These are phyloP conservation scores for Megalurothrips usitatus DNA, from an alignment of 2,888 invertebrate genomes.

Conservation along the genomic window DNA sequence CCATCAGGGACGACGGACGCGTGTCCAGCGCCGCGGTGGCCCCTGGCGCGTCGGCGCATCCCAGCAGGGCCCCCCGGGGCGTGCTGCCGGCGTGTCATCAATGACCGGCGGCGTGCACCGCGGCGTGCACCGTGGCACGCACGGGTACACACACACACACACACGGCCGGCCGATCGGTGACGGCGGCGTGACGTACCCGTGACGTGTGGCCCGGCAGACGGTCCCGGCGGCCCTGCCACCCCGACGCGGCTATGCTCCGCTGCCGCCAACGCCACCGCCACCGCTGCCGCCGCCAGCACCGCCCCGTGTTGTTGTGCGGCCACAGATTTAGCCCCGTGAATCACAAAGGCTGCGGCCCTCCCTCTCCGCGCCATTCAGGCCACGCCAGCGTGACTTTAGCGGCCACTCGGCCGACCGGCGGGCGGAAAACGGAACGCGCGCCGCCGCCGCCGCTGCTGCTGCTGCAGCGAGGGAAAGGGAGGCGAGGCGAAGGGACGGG, in stretches of 20 bases:
- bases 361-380: not conserved
- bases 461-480: no score
- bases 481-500: no score
- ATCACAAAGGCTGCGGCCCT: not conserved
- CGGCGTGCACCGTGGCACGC: not conserved
- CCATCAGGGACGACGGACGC: not conserved
- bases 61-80: not conserved
- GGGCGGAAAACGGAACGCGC: not conserved
- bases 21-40: no score
- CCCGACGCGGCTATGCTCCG: not conserved
- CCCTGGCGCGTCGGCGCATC: not conserved
- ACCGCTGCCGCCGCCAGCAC: not conserved
- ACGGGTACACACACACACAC: not conserved
- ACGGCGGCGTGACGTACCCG: not conserved
- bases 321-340: slow-evolving; percentile 13
- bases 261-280: not conserved
- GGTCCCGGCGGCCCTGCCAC: not conserved
- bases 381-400: not conserved
- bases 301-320: not conserved
- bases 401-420: not conserved
- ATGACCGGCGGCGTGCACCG: not conserved
- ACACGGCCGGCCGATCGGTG: not conserved
- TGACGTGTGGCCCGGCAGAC: not conserved
- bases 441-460: not conserved
- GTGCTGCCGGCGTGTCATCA: no score